Base-by-base conservation (phyloP, 2,888 invertebrate species). In the Harpagoxenus sublaevis region DNA sequence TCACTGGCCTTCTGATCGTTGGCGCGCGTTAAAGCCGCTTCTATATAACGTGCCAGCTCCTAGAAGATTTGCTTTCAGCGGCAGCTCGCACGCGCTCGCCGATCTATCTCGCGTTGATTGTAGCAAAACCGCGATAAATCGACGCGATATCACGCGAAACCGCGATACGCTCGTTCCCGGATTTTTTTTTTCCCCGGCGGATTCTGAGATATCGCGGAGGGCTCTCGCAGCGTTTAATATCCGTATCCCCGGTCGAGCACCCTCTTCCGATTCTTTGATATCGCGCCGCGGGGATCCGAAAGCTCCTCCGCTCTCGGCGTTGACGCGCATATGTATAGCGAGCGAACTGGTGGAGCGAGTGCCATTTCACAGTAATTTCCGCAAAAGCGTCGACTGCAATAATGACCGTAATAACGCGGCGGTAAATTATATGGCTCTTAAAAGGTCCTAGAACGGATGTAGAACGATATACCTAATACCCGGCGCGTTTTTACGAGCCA, bases 1-100 rank as follows among this genome's bases (percentile, higher is more conserved):
- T 81, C 79, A 81, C 79, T 81, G 79, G 79, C 79, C 79, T 71
- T 71, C 79, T 60, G 79, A 81, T 81, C 79, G 79, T 73, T 81
- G 79, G 79, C 79, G 79, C 60, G 74, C 48, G 45, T 81, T 81
- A 73, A 73, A 48, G 39, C 74, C n/a, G 60, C 48, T 31, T 81
- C 60, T 73, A 48, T 23, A 23, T 23, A 23, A 0, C 45, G 73
- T 73, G 79, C 79, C 79, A 81, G 60, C 60, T 62, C 48, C 74
- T 73, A 81, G 79, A 73, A 81, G 66, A 81, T 81, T 81, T 74
- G 79, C 39, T 81, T 73, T 81, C 57, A 23, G 48, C 60, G 1
- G 6, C 35, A 5, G 1, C 23, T 53, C 53, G 42, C 57, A 23
- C 18, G 6, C 51, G 51, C 45, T 23, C 35, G 62, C 23, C 39